Percentiles rank a stretch among this genome's conserved stretches.
These are phyloP conservation scores for Dasypogon diadema DNA, from an alignment of 2,888 invertebrate genomes.

Conservation along the genomic window DNA sequence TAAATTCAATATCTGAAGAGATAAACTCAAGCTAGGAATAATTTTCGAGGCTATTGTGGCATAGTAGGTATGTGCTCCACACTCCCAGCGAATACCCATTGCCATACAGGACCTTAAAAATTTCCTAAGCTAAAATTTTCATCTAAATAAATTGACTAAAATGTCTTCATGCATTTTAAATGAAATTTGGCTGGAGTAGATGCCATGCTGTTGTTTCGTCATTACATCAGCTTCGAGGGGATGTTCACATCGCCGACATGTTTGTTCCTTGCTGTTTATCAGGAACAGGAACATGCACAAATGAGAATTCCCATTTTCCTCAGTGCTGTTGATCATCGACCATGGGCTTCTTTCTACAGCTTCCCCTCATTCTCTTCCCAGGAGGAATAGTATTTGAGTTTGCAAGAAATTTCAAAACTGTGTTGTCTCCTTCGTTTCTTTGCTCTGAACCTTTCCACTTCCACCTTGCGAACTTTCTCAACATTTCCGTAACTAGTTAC, in stretches of 20 bases:
- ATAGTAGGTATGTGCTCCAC: not conserved
- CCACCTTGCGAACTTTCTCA: conserved; percentile 14
- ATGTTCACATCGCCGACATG: conserved; percentile 31
- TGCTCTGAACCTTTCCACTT: conserved; percentile 2
- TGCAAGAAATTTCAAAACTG: conserved; percentile 52
- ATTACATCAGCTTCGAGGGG: conserved; percentile 50
- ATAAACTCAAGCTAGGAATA: not conserved
- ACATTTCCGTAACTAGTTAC: not conserved
- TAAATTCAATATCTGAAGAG: not conserved
- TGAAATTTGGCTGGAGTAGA: conserved; percentile 55
- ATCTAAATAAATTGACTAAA: conserved; percentile 56
- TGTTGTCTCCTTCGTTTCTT: not conserved
- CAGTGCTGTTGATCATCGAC: conserved; percentile 51
- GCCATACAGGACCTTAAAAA: not conserved
- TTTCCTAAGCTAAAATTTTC: conserved; percentile 52
- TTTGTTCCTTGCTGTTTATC: conserved; percentile 45
- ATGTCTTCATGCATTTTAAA: conserved; percentile 57
- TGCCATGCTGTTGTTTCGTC: conserved; percentile 54
- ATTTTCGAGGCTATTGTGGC: not conserved
- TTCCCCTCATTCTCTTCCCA: conserved; percentile 12
- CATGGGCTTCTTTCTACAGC: conserved; percentile 8
- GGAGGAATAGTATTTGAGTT: conserved; percentile 26
- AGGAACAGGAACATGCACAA: conserved; percentile 50
- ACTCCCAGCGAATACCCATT: conserved; percentile 19
- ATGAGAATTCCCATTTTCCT: conserved; percentile 52